Base-by-base conservation (phyloP, 2,888 invertebrate genomes). In the Agrotis clavis region DNA sequence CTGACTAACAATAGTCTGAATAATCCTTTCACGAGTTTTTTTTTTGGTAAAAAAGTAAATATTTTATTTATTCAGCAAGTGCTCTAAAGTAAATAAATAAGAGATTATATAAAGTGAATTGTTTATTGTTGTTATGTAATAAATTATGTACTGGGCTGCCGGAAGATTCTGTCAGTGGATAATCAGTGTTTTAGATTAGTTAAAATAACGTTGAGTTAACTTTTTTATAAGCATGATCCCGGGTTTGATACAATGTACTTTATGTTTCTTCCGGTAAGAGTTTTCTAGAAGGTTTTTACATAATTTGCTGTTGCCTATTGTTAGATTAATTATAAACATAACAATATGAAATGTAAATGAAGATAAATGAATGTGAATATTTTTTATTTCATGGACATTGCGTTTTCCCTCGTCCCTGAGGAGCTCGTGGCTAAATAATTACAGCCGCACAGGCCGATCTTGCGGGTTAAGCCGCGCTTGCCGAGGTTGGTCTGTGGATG, bases 91-190 rank as follows among this genome's bases (percentile, higher is more conserved):
- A 65, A 54, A 65, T 75, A 69, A 59, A 63, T 66, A 59, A 66
- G 18, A 35, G n/a, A 19, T 69, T 70, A 48, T 60, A 53, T 75
- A 76, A 81, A 48, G 14, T 50, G 45, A 45, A 54, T 48, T 25
- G 45, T 7, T 3, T 6, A n/a, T 35, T 57, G 35, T 35, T n/a
- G 25, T 76, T 78, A 66, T 69, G 25, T 66, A 81, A 78, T 30
- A 21, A 1, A 50, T 47, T 56, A 64, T 56, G 60, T 35, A 9
- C 18, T 64, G 30, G 21, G 16, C 14, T 61, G 60, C 45, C 68
- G 81, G 76, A 75, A 75, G 35, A 63, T 19, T 0, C 19, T n/a
- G 21, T 35, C 54, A 53, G 19, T 13, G 13, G n/a, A n/a, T 53
- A 56, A 61, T 65, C 41, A 25, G 4, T 61, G 53, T 64, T 64